Conservation (phyloP, 2,888 invertebrate species). For the Gymnosoma rotundatum region DNA sequence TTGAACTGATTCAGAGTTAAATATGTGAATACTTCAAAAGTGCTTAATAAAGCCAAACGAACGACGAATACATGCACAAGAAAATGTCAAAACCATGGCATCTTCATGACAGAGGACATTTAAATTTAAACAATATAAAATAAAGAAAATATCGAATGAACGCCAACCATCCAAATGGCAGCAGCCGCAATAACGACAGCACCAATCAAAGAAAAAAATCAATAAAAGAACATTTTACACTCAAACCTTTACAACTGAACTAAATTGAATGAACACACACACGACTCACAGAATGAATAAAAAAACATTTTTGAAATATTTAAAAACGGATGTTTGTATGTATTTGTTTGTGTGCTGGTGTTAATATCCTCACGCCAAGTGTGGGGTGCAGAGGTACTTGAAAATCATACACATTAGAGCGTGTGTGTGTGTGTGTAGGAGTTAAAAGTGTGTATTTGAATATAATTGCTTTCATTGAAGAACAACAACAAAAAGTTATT, state of each 20-base stretch:
- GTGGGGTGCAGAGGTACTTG: constrained; percentile 41
- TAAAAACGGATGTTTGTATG: constrained; percentile 41
- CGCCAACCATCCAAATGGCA: background rate
- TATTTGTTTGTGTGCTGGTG: constrained; percentile 7
- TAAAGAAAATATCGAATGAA: background rate
- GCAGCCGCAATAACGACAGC: constrained; percentile 7
- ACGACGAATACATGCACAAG: constrained; percentile 10
- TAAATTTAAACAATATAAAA: constrained; percentile 10
- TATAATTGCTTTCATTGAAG: background rate
- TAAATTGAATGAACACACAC: constrained; percentile 29
- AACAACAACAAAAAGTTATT: too few relatives aligned
- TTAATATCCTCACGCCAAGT: constrained; percentile 64
- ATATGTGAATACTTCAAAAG: constrained; percentile 34
- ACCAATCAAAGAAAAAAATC: constrained; percentile 51
- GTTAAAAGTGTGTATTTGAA: constrained; percentile 19
- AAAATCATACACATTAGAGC: background rate
- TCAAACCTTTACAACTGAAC: constrained; percentile 35
- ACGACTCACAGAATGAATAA: constrained; percentile 24
- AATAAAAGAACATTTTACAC: constrained; percentile 54
- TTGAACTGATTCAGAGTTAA: constrained; percentile 33
- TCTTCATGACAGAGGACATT: constrained; percentile 57
- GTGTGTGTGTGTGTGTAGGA: constrained; percentile 5
- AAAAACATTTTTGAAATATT: constrained; percentile 16
- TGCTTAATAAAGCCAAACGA: constrained; percentile 33
- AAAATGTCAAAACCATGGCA: constrained; percentile 67